Evolutionary conservation across 2,888 invertebrate species (phyloP), one percentile per base, ranked within the genome.

Genomic region (Spisula solida): DNA sequence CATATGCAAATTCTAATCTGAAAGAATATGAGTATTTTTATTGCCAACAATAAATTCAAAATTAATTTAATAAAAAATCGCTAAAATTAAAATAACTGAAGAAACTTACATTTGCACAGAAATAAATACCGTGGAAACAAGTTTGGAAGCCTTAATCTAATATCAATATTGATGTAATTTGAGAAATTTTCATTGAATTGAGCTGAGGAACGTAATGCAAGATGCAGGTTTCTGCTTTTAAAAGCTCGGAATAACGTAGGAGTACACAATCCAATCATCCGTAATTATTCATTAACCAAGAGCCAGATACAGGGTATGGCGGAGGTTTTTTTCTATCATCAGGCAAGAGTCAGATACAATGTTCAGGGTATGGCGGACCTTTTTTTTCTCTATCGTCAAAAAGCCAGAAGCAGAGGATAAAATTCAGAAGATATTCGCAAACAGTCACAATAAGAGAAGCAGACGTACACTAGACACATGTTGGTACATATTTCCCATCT

Each of bases 401-500:
- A 66, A 82, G 34, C 48, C 83, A 75, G 75, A 70, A 83, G 75
- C 47, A 5, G 41, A 41, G 47, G 83, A 14, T 29, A 60, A 83
- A 47, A 48, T 80, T 25, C 25, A n/a, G 25, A 47, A 25, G 51
- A 51, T 48, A 79, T 79, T 55, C 25, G 56, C 48, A 25, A n/a
- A 60, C 56, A 56, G 41, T 75, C 85, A 51, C 56, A 85, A 34
- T n/a, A 85, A 34, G 41, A 56, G 31, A 79, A n/a, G 4, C 79
- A 56, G 85, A 55, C 20, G 12, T 29, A n/a, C 79, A 55, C 25
- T 48, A 78, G 86, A 89, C 91, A 88, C 85, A 86, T 91, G 91
- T 91, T 91, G 87, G 91, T 89, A 87, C 91, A 91, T 86, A 82
- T 88, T 85, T 89, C 80, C 83, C 92, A 92, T 88, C 90, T 92